phyloP scores from a whole-genome alignment of 2,797 vertebrate species.

The Linurgus olivaceus region DNA sequence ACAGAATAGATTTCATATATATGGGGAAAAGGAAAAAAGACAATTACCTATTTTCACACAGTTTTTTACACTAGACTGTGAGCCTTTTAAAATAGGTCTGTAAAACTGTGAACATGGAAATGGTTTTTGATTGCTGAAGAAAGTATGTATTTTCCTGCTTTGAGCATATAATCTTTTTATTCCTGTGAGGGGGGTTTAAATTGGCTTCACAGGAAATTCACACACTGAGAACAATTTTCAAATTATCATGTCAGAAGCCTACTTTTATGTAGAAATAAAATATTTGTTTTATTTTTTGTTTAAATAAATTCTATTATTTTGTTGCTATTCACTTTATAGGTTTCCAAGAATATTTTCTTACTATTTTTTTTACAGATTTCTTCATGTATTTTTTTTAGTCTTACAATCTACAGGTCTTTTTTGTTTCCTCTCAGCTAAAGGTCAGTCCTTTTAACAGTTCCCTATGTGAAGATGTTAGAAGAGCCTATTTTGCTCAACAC shows the following conservation, averaged over 20 bases:
- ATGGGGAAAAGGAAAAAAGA: not conserved
- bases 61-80: not conserved
- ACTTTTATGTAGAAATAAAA: not conserved
- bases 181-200: not conserved
- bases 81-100: not conserved
- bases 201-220: not conserved
- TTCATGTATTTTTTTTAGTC: not conserved
- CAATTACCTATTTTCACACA: not conserved
- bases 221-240: not conserved
- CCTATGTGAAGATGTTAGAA: not conserved
- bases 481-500: not conserved
- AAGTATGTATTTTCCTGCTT: not conserved
- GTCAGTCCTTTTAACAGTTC: slow-evolving; percentile 28
- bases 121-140: not conserved
- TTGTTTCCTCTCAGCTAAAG: slow-evolving; percentile 32
- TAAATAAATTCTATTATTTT: not conserved
- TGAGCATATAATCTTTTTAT: not conserved
- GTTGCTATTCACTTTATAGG: not conserved
- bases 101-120: slow-evolving; percentile 7
- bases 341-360: not conserved
- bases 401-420: not conserved
- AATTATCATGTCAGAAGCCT: not conserved
- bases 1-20: not conserved
- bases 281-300: not conserved
- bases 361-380: not conserved